Conservation (phyloP, 2,113 vertebrate species). For the Actinemys pallida region DNA sequence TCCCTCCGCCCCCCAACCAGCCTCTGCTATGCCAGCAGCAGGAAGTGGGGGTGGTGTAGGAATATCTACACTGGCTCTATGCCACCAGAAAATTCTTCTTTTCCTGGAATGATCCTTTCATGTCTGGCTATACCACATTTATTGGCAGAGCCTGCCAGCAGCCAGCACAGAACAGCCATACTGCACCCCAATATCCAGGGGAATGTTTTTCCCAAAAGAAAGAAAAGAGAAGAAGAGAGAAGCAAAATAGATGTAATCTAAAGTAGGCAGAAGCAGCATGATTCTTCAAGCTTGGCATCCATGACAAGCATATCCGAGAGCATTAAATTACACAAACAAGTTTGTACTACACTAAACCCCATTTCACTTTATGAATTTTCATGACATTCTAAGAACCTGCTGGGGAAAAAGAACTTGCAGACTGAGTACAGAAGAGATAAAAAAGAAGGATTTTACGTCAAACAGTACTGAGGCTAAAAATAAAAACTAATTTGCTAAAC, state of each 20-base stretch:
- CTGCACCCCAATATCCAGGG: not conserved
- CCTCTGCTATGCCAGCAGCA: not conserved
- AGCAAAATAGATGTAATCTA: not conserved
- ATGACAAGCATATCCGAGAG: not conserved
- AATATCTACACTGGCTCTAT: fast-evolving
- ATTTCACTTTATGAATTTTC: not conserved
- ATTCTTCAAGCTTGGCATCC: not conserved
- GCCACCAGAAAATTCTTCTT: not conserved
- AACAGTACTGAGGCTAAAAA: constrained; percentile 10
- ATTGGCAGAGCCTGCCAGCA: not conserved
- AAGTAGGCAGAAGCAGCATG: not conserved
- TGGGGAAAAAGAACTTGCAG: not conserved
- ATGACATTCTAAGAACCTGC: not conserved
- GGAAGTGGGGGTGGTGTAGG: not conserved
- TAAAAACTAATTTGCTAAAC: constrained; percentile 1
- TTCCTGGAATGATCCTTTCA: not conserved
- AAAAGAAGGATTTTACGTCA: not conserved
- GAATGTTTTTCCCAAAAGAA: not conserved
- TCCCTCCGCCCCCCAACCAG: fast-evolving
- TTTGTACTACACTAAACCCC: not conserved
- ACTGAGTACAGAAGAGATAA: not conserved
- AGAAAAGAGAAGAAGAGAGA: not conserved
- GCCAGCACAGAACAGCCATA: fast-evolving
- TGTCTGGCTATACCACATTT: not conserved
- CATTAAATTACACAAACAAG: not conserved